These are phyloP conservation scores for Mastomys natalensis DNA, from an alignment of 2,113 vertebrate genomes.

Conservation along the genomic window DNA sequence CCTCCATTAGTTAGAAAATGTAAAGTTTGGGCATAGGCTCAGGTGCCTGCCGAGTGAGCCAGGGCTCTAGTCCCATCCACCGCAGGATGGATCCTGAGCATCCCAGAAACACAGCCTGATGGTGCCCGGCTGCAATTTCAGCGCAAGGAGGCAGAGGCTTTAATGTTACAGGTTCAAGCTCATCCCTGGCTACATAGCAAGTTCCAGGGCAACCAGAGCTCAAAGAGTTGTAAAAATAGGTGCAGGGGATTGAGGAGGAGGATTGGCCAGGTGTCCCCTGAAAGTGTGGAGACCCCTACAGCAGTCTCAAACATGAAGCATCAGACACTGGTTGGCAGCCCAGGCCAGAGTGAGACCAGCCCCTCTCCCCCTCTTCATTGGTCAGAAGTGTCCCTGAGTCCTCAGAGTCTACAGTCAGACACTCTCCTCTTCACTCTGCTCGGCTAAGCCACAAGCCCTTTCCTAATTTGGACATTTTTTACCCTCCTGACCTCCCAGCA, in stretches of 20 bases:
- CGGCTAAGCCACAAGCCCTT: conserved; percentile 56
- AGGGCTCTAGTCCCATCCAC: background rate
- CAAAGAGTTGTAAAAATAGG: background rate
- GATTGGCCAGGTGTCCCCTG: background rate
- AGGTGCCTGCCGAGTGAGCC: background rate
- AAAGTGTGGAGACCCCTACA: background rate
- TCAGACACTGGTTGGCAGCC: background rate
- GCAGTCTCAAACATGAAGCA: background rate
- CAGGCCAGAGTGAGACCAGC: conserved; percentile 21
- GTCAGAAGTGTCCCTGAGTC: conserved; percentile 51
- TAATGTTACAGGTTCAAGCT: background rate
- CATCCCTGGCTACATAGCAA: background rate
- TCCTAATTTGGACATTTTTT: conserved; percentile 83
- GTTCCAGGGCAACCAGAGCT: background rate
- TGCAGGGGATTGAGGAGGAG: background rate
- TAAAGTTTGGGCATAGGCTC: background rate
- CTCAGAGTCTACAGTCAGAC: conserved; percentile 59
- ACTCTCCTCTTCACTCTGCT: conserved; percentile 55
- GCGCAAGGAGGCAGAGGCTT: background rate
- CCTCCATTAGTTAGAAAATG: background rate
- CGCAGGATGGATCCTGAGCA: background rate
- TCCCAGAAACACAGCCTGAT: background rate
- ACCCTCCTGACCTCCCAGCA: conserved; percentile 64
- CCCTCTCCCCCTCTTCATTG: background rate
- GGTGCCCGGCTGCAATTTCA: background rate